Evolutionary conservation across 2,888 invertebrate genomes (phyloP), one percentile per base, ranked within the genome.

Genomic region (Panzeria rudis): DNA sequence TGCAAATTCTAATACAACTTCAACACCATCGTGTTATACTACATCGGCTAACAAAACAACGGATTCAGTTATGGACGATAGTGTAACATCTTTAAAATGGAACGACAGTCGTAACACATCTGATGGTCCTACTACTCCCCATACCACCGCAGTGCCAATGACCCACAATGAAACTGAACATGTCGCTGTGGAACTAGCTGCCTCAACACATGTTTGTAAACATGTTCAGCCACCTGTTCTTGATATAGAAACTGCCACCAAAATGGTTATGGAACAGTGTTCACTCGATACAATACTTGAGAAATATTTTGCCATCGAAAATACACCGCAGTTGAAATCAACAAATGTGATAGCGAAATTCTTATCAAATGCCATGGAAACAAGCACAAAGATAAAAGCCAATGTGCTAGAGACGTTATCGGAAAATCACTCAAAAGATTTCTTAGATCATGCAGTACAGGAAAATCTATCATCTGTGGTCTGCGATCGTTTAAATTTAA

Each of bases 391-490:
- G 82, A 87, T 91, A 2, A 92, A 91, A 86, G 86, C 88, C 5
- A 89, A 87, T 80, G 89, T 92, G 4, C 81, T 93, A 61, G 93
- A 92, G 84, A 89, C 89, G 3, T 87, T 93, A 15, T 92, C 92
- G 2, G 92, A 93, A 87, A 91, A 92, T 83, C 90, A 92, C 84
- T 91, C 93, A 7, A 91, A 91, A 72, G 92, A 92, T 38, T 92
- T 92, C 78, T 87, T 93, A 62, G 91, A 93, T 78, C 91, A 92
- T 86, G 92, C 93, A 0, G 88, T 93, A 7, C 92, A 92, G 83
- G 93, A 92, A 81, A 93, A 93, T 87, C 88, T 92, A 7, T 91
- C 91, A 0, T 90, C 91, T 2, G 90, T 90, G n/a, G 92, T 93
- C n/a, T 93, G 93, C 73, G 92, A 92, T 84, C 90, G 91, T 8